phyloP scores from a whole-genome alignment of 2,888 invertebrate genomes.

The Ochropleura leucogaster region DNA sequence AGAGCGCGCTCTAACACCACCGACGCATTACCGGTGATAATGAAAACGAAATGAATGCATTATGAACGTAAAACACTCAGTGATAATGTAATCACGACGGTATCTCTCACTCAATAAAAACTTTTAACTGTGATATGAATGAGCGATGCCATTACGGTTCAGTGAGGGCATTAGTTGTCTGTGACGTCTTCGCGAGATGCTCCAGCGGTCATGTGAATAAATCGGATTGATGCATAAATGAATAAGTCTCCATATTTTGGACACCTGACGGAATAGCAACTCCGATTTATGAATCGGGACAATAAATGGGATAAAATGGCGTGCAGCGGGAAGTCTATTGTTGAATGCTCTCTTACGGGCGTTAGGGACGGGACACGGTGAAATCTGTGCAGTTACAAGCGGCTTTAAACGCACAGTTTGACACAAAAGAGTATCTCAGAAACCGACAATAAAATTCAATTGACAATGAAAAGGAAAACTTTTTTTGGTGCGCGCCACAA shows the following conservation, averaged over 20 bases:
- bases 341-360: constrained; percentile 84
- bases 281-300: constrained; percentile 77
- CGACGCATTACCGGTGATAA: constrained; percentile 78
- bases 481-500: constrained; percentile 81
- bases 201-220: constrained; percentile 72
- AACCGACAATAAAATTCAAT: constrained; percentile 90
- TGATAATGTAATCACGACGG: constrained; percentile 68
- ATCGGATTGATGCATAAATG: constrained; percentile 77
- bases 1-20: constrained; percentile 76
- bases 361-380: constrained; percentile 72
- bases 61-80: constrained; percentile 63
- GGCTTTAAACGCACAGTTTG: constrained; percentile 89
- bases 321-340: constrained; percentile 86
- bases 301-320: constrained; percentile 86
- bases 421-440: constrained; percentile 89
- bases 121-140: constrained; percentile 63
- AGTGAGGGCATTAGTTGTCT: constrained; percentile 46
- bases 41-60: constrained; percentile 81
- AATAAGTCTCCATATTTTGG: constrained; percentile 79
- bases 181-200: constrained; percentile 68
- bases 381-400: constrained; percentile 82
- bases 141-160: constrained; percentile 51
- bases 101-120: constrained; percentile 69
- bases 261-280: constrained; percentile 84
- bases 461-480: constrained; percentile 86